Conservation (phyloP, 1,140 invertebrate species). For the Drosophila novamexicana region DNA sequence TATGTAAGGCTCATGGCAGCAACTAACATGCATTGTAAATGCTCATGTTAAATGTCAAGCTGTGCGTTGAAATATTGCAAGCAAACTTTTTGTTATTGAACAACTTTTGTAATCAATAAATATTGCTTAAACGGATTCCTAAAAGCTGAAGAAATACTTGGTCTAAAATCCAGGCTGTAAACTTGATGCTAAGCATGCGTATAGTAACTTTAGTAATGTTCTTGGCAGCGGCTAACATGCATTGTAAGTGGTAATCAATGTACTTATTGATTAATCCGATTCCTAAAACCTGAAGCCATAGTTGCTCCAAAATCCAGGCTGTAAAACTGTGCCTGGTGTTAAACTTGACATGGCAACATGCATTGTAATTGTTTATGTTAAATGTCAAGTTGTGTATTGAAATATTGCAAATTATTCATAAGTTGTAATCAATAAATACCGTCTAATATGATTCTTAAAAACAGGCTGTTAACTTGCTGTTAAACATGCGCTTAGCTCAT, state of each 20-base stretch:
- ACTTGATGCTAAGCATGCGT: background rate
- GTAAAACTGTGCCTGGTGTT: no score
- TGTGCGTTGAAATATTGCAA: background rate
- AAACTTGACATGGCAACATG: background rate
- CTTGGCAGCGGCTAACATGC: background rate
- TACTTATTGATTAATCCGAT: background rate
- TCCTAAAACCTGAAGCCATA: no score
- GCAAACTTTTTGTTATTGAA: no score
- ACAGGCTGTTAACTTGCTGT: no score
- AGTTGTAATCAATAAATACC: no score
- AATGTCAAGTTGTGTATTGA: background rate
- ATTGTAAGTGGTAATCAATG: no score
- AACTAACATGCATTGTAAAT: background rate
- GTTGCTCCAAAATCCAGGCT: background rate
- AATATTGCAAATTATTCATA: no score
- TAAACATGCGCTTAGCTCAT: no score
- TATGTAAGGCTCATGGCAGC: conserved; percentile 29
- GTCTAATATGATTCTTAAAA: background rate
- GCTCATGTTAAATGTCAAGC: conserved; percentile 2
- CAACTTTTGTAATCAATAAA: no score
- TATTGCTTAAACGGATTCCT: background rate
- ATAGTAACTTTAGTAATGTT: conserved; percentile 3
- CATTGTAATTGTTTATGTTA: conserved; percentile 1
- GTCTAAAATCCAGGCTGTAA: background rate
- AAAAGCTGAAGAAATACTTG: no score